phyloP scores from a whole-genome alignment of 2,888 invertebrate species.

The Coelogynopora nodosa region DNA sequence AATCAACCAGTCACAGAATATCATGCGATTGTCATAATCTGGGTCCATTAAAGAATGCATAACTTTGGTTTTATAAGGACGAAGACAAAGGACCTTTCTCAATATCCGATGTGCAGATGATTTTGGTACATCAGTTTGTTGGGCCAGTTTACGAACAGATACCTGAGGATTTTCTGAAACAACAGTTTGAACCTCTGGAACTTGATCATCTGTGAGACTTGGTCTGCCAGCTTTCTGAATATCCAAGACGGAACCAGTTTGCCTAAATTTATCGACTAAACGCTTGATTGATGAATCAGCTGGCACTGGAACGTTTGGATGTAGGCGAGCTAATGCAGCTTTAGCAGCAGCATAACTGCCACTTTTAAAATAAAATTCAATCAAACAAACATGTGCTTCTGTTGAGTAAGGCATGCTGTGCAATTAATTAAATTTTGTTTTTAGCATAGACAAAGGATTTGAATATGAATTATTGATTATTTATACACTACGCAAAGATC shows the following conservation, averaged over 20 bases:
- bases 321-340: conserved; percentile 25
- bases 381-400: conserved; percentile 23
- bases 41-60: conserved; percentile 8
- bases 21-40: neutral
- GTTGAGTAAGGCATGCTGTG: conserved; percentile 31
- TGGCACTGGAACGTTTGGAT: conserved; percentile 24
- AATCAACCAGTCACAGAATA: neutral
- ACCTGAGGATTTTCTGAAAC: conserved; percentile 25
- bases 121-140: conserved; percentile 31
- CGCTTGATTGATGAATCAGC: conserved; percentile 29
- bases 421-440: conserved; percentile 21
- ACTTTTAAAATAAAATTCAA: conserved; percentile 28
- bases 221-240: conserved; percentile 31
- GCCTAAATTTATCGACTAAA: conserved; percentile 29
- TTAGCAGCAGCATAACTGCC: conserved; percentile 27
- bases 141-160: conserved; percentile 31
- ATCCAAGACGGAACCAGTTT: conserved; percentile 31
- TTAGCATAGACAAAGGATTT: conserved; percentile 19
- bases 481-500: conserved; percentile 25
- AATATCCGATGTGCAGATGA: conserved; percentile 29
- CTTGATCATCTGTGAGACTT: conserved; percentile 31
- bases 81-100: conserved; percentile 15
- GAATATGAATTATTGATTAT: conserved; percentile 31
- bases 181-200: conserved; percentile 27
- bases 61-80: conserved; percentile 23